Conservation (phyloP, 2,113 vertebrate genomes). For the Osmerus eperlanus region DNA sequence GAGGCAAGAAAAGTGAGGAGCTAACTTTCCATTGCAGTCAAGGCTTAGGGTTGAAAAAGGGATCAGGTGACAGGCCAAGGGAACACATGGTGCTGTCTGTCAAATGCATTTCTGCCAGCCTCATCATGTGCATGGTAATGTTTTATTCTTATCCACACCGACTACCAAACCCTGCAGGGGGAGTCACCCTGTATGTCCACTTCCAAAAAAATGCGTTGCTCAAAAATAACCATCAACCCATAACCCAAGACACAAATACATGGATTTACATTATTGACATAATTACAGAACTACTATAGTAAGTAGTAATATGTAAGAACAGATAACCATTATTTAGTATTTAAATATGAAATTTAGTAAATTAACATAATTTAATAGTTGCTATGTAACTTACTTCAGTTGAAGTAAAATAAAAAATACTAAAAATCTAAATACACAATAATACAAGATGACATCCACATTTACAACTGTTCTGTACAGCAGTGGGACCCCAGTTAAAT, state of each 20-base stretch:
- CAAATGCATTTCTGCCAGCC: conserved; percentile 81
- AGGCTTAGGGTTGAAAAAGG: conserved; percentile 69
- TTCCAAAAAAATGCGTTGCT: conserved; percentile 45
- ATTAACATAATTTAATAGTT: neutral
- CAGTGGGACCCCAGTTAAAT: neutral
- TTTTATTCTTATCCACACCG: conserved; percentile 66
- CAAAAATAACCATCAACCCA: conserved; percentile 34
- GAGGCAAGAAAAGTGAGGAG: conserved; percentile 71
- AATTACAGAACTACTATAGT: neutral
- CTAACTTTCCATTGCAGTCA: conserved; percentile 73
- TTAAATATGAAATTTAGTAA: neutral
- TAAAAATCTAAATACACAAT: neutral
- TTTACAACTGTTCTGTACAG: neutral
- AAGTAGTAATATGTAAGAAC: neutral
- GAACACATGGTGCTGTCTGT: conserved; percentile 89
- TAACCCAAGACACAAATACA: conserved; percentile 18
- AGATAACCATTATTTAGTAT: no score
- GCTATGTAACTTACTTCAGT: neutral
- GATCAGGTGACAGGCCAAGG: conserved; percentile 77
- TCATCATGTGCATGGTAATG: conserved; percentile 71
- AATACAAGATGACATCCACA: neutral
- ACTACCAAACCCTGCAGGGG: conserved; percentile 49
- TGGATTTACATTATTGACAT: neutral
- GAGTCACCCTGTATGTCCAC: conserved; percentile 50
- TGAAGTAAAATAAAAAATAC: neutral